Evolutionary conservation across 2,797 vertebrate genomes (phyloP).

Genomic region (Anableps anableps): DNA sequence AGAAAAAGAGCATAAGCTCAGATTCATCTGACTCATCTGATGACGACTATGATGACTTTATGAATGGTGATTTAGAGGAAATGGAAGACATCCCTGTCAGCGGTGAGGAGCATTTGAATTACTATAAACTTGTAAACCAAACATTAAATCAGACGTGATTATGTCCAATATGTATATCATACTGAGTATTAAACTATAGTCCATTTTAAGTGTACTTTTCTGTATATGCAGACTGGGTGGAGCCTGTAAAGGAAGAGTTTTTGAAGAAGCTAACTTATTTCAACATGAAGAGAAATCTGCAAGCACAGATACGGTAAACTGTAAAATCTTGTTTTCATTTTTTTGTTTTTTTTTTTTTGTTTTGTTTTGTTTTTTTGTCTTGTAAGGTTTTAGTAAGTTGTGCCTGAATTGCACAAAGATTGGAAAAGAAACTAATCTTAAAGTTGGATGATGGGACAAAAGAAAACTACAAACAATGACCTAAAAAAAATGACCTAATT

Average conservation of each 20-base stretch:
- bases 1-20: constrained; percentile 32
- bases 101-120: constrained; percentile 63
- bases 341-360: not conserved
- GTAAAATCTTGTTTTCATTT: not conserved
- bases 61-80: constrained; percentile 16
- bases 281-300: constrained; percentile 83
- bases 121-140: not conserved
- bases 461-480: not conserved
- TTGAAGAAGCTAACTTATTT: constrained; percentile 83
- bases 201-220: constrained; percentile 2
- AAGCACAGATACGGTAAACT: constrained; percentile 79
- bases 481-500: not conserved
- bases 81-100: constrained; percentile 46
- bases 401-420: too few relatives aligned
- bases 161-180: not conserved
- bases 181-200: not conserved
- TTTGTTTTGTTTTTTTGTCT: too few relatives aligned
- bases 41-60: constrained; percentile 16
- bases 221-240: constrained; percentile 75
- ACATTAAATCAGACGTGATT: not conserved
- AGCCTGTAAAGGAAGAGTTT: constrained; percentile 79
- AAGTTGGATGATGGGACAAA: not conserved
- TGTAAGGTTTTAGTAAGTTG: not conserved
- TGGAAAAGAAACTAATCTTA: not conserved
- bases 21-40: constrained; percentile 30